phyloP scores from a whole-genome alignment of 2,113 vertebrate species.

The Piprites chloris region DNA sequence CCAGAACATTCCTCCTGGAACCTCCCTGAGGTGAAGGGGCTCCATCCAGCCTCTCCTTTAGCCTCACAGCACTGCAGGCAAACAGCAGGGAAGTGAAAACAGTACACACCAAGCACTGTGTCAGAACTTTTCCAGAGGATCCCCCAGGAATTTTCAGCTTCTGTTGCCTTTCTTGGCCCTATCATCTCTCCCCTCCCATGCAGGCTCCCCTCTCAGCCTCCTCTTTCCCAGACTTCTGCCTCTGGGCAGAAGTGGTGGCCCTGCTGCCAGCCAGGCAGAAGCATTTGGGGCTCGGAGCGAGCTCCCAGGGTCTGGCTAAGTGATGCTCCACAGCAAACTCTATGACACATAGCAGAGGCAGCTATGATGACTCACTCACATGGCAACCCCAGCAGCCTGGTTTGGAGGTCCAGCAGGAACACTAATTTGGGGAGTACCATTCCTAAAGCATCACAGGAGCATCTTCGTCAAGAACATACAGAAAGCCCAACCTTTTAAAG shows the following conservation, averaged over 20 bases:
- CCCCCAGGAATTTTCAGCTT: not conserved
- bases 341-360: not conserved
- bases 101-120: accelerated
- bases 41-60: no score
- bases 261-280: not conserved
- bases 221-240: not conserved
- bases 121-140: not conserved
- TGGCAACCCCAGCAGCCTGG: not conserved
- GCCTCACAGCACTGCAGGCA: not conserved
- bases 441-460: not conserved
- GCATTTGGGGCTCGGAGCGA: accelerated
- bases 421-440: not conserved
- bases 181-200: not conserved
- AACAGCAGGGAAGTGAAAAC: not conserved
- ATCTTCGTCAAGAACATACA: not conserved
- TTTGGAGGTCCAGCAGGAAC: not conserved
- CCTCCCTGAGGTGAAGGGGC: no score
- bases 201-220: not conserved
- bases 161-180: not conserved
- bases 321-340: not conserved
- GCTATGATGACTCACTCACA: not conserved
- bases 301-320: not conserved
- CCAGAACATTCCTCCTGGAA: no score
- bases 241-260: not conserved
- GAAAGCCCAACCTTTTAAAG: not conserved